Evolutionary conservation across 1,140 invertebrate genomes (phyloP).

Genomic region (Bilobella aurantiaca): DNA sequence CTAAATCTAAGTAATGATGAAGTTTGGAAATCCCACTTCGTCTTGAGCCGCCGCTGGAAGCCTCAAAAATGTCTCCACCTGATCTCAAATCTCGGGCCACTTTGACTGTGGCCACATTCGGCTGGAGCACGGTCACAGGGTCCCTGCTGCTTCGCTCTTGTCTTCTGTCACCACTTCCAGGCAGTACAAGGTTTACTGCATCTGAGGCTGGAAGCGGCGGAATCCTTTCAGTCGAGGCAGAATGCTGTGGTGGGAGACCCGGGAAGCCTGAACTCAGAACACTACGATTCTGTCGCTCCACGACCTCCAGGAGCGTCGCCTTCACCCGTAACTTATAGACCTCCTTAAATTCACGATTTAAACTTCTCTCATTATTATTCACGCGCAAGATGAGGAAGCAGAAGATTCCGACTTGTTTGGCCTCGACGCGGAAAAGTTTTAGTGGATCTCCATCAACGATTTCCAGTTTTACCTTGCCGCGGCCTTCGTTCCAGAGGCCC

Average conservation of each 20-base stretch:
- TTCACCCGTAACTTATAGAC: conserved; percentile 68
- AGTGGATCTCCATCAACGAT: conserved; percentile 74
- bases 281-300: neutral
- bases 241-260: neutral
- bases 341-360: conserved; percentile 83
- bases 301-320: conserved; percentile 48
- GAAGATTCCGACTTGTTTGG: conserved; percentile 77
- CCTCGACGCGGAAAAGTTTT: conserved; percentile 86
- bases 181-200: too few species aligned
- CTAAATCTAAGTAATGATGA: neutral
- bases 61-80: neutral
- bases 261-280: conserved; percentile 30
- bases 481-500: conserved; percentile 52
- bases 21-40: neutral
- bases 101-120: too few species aligned
- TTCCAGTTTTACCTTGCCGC: conserved; percentile 56
- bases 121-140: too few species aligned
- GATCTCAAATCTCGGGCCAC: neutral
- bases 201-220: neutral
- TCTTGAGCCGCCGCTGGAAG: neutral
- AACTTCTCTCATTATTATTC: conserved; percentile 64
- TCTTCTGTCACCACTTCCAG: too few species aligned
- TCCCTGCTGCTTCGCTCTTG: neutral
- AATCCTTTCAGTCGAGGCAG: too few species aligned
- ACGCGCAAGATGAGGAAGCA: conserved; percentile 73